Evolutionary conservation across 2,888 invertebrate species (phyloP).

Genomic region (Nemotelus nigrinus): DNA sequence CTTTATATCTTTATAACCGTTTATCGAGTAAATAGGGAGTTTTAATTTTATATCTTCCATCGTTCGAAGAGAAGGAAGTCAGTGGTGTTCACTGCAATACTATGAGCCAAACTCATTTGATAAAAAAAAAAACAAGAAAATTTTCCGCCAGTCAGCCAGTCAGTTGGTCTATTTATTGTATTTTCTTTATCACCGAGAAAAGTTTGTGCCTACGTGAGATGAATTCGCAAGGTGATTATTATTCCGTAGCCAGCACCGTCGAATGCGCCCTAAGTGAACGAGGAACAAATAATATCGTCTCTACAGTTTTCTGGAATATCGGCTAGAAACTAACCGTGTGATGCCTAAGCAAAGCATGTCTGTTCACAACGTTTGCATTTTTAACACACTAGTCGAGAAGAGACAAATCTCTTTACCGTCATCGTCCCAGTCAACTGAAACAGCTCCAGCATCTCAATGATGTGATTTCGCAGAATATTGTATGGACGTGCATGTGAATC

Average conservation of each 20-base stretch:
- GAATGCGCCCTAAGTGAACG: slow-evolving; percentile 18
- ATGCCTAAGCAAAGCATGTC: slow-evolving; percentile 36
- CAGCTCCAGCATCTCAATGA: slow-evolving; percentile 20
- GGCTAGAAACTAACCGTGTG: slow-evolving; percentile 37
- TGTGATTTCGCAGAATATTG: not conserved
- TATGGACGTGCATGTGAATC: too few species aligned
- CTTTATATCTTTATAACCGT: too few species aligned
- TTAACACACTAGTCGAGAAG: not conserved
- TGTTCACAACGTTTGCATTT: slow-evolving; percentile 28
- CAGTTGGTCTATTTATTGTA: not conserved
- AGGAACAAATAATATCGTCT: slow-evolving; percentile 6
- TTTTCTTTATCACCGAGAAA: slow-evolving; percentile 12
- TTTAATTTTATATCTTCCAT: slow-evolving; percentile 22
- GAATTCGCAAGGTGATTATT: slow-evolving; percentile 32
- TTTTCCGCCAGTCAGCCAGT: not conserved
- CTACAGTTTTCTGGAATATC: slow-evolving; percentile 34
- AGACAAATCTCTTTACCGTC: slow-evolving; percentile 20
- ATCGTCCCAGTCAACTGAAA: slow-evolving; percentile 13
- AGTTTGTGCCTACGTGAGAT: slow-evolving; percentile 30
- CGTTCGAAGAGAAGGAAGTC: not conserved
- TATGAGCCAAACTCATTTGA: not conserved
- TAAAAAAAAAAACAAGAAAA: not conserved
- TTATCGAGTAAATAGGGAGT: not conserved
- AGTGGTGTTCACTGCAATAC: slow-evolving; percentile 1
- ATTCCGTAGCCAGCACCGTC: slow-evolving; percentile 16